phyloP scores from a whole-genome alignment of 2,888 invertebrate genomes.

The Drosophila eohydei region DNA sequence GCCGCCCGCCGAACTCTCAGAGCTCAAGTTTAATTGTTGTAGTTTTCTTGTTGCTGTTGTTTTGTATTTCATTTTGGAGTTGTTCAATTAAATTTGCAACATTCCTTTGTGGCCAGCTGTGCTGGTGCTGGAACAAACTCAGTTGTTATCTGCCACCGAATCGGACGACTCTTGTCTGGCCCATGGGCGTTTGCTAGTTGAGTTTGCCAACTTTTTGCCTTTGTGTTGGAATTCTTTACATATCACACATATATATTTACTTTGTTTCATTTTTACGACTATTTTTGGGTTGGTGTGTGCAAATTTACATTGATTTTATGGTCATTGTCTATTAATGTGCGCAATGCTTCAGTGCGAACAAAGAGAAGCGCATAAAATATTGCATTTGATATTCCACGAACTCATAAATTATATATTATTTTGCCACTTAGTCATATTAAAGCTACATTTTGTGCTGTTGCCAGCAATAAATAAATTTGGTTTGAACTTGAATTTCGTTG shows the following conservation, averaged over 20 bases:
- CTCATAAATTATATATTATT: conserved; percentile 26
- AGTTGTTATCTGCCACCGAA: conserved; percentile 48
- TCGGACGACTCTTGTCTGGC: conserved; percentile 19
- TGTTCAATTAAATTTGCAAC: conserved; percentile 69
- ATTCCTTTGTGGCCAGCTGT: conserved; percentile 38
- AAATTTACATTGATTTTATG: conserved; percentile 32
- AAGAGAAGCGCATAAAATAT: conserved; percentile 12
- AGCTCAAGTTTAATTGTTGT: conserved; percentile 33
- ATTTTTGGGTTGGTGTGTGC: conserved; percentile 18
- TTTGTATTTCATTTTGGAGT: conserved; percentile 52
- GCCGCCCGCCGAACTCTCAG: conserved; percentile 13
- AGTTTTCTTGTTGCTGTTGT: not conserved
- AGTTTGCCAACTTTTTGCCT: conserved; percentile 30
- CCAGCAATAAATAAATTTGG: conserved; percentile 4
- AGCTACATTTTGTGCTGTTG: conserved; percentile 3
- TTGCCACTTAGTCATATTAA: conserved; percentile 16
- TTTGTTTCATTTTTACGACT: conserved; percentile 23
- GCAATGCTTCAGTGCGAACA: conserved; percentile 13
- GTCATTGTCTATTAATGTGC: conserved; percentile 35
- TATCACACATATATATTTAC: not conserved
- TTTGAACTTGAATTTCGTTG: conserved; percentile 6
- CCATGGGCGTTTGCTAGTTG: conserved; percentile 9
- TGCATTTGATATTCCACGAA: conserved; percentile 18
- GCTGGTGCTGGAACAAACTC: conserved; percentile 26
- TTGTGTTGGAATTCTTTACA: conserved; percentile 11